Conservation (phyloP, 2,113 vertebrate species). For the Ochotona curzoniae region DNA sequence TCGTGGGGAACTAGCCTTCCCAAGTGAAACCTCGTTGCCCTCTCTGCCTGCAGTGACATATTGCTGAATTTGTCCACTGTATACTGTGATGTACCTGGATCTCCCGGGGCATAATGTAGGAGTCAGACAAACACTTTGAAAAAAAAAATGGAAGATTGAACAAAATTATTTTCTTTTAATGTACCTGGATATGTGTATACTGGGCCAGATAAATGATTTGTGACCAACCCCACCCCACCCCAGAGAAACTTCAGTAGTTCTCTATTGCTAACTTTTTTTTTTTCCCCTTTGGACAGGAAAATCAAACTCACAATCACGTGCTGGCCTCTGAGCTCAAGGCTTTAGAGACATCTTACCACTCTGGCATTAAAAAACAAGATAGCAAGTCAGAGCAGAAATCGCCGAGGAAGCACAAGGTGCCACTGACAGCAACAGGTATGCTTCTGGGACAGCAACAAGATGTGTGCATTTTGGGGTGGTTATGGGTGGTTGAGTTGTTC, state of each 20-base stretch:
- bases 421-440: constrained; percentile 92
- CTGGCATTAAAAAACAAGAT: constrained; percentile 82
- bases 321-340: constrained; percentile 84
- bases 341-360: constrained; percentile 84
- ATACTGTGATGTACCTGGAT: too few relatives aligned
- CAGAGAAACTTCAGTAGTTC: background rate
- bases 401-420: constrained; percentile 87
- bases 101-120: background rate
- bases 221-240: too few relatives aligned
- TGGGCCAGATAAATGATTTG: background rate
- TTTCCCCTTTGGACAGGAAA: constrained; percentile 86
- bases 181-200: background rate
- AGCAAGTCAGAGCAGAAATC: constrained; percentile 85
- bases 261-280: constrained; percentile 43
- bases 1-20: background rate
- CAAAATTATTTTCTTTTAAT: background rate
- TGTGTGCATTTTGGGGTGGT: background rate
- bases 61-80: background rate
- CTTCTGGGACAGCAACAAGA: background rate
- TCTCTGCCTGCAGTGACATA: background rate
- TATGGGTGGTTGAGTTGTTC: background rate
- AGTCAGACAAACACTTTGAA: background rate
- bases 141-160: too few relatives aligned
- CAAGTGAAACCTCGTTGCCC: background rate
- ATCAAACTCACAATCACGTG: constrained; percentile 80